Evolutionary conservation across 2,113 vertebrate species (phyloP).

Genomic region (Mesocricetus auratus): DNA sequence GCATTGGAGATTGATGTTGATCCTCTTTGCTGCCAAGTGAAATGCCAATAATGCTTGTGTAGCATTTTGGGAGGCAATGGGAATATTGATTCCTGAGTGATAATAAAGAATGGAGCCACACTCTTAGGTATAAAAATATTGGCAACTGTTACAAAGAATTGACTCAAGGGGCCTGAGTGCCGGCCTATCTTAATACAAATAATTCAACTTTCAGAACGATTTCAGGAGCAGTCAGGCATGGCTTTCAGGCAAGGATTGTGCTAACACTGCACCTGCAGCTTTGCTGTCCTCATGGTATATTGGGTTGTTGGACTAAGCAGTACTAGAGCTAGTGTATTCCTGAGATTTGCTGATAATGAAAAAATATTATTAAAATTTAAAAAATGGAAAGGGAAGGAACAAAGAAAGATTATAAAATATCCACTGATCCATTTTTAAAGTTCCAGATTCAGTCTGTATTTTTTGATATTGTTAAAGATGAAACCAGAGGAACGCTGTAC

Average conservation of each 20-base stretch:
- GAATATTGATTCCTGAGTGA: slow-evolving; percentile 93
- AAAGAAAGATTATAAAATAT: slow-evolving; percentile 75
- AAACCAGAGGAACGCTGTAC: slow-evolving; percentile 7
- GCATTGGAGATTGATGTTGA: slow-evolving; percentile 92
- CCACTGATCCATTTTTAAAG: slow-evolving; percentile 64
- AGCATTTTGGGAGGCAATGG: slow-evolving; percentile 94
- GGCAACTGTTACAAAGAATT: slow-evolving; percentile 93
- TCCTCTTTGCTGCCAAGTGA: slow-evolving; percentile 93
- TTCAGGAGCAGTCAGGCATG: slow-evolving; percentile 88
- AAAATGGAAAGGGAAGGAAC: slow-evolving; percentile 64
- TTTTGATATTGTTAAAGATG: slow-evolving; percentile 66
- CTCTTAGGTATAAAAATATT: slow-evolving; percentile 94
- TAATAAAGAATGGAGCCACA: slow-evolving; percentile 93
- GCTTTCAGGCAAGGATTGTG: slow-evolving; percentile 82
- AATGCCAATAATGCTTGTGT: slow-evolving; percentile 96
- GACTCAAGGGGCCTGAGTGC: slow-evolving; percentile 88
- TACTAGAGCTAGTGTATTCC: slow-evolving; percentile 85
- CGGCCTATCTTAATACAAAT: slow-evolving; percentile 91
- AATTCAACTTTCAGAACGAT: slow-evolving; percentile 89
- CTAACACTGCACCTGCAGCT: slow-evolving; percentile 88
- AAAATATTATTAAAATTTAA: slow-evolving; percentile 70
- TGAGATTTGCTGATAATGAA: slow-evolving; percentile 80
- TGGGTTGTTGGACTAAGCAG: slow-evolving; percentile 83
- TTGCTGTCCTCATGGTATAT: slow-evolving; percentile 84
- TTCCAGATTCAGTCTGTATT: slow-evolving; percentile 51